Conservation (phyloP, 2,113 vertebrate species). For the Sylvicapra grimmia region DNA sequence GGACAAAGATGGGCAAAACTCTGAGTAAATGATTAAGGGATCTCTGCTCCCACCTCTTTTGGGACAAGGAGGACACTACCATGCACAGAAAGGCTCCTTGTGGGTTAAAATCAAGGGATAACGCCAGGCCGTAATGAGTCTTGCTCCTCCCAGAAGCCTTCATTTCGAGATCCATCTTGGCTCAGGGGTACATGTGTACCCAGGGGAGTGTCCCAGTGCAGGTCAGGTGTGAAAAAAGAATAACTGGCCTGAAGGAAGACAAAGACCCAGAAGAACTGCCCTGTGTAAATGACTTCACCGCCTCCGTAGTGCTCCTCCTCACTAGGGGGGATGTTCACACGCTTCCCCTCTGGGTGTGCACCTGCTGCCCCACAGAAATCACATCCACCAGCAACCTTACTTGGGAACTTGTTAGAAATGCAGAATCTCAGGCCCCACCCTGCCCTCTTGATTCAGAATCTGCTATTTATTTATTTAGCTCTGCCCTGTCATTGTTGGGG, state of each 20-base stretch:
- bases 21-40: neutral
- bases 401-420: neutral
- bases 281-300: neutral
- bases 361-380: neutral
- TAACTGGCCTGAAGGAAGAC: neutral
- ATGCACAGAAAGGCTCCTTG: neutral
- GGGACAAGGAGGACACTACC: neutral
- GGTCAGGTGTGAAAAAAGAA: neutral
- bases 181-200: neutral
- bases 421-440: neutral
- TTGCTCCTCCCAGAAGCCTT: neutral
- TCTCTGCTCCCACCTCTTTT: neutral
- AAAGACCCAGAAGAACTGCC: neutral
- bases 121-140: neutral
- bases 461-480: neutral
- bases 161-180: neutral
- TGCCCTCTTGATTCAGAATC: neutral
- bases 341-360: rapidly evolving
- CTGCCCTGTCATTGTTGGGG: neutral
- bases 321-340: rapidly evolving
- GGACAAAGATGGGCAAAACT: neutral
- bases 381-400: neutral
- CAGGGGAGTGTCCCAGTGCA: neutral
- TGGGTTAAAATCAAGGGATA: neutral
- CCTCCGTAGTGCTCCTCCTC: neutral